A percentile compares a stretch with the other conserved stretches of the same genome.
Evolutionary conservation across 2,797 vertebrate genomes (phyloP).

Genomic region (Crenuchus spilurus): DNA sequence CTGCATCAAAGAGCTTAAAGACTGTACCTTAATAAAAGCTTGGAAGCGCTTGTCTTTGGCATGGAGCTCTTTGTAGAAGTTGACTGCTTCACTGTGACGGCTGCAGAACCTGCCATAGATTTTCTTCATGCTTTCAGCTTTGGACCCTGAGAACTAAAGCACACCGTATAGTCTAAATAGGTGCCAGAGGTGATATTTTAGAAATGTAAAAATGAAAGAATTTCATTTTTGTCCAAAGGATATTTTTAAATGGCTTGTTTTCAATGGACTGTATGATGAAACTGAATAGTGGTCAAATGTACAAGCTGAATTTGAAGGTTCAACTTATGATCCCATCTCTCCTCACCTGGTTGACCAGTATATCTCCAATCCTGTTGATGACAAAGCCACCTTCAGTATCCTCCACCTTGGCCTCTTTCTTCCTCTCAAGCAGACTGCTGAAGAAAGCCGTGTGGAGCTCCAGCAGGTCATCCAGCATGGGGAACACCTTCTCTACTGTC

Average conservation of each 20-base stretch:
- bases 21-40: conserved; percentile 93
- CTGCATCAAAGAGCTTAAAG: too few species aligned
- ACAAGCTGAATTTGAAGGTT: too few species aligned
- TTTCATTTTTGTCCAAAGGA: too few species aligned
- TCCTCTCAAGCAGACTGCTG: conserved; percentile 89
- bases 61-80: conserved; percentile 91
- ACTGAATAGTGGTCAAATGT: too few species aligned
- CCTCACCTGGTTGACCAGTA: conserved; percentile 90
- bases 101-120: conserved; percentile 94
- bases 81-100: conserved; percentile 93
- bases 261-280: too few species aligned
- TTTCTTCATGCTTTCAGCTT: conserved; percentile 88
- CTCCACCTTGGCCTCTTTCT: conserved; percentile 81
- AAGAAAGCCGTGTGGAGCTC: conserved; percentile 91
- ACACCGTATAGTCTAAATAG: not conserved
- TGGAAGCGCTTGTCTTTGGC: conserved; percentile 95
- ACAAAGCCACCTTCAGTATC: conserved; percentile 82
- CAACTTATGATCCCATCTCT: not conserved
- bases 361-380: conserved; percentile 90
- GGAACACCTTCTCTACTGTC: conserved; percentile 89
- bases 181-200: not conserved
- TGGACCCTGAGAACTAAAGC: conserved; percentile 90
- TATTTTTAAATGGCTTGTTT: too few species aligned
- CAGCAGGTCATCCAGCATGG: conserved; percentile 88
- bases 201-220: too few species aligned